A percentile compares a stretch with the other conserved stretches of the same genome.
Evolutionary conservation across 2,888 invertebrate species (phyloP).

Genomic region (Resseliella maxima): DNA sequence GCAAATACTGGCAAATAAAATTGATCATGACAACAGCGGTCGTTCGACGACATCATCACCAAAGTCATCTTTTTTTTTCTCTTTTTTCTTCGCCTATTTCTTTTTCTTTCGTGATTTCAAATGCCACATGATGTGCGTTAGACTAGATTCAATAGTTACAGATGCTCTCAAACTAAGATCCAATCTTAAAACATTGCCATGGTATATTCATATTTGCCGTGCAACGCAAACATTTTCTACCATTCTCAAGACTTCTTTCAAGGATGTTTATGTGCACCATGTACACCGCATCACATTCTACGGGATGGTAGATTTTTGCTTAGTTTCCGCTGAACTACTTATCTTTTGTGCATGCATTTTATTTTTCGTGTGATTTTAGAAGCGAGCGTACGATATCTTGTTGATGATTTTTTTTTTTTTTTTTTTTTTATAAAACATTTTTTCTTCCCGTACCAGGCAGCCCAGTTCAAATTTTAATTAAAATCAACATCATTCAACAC

Average conservation of each 20-base stretch:
- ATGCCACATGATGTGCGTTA: background rate
- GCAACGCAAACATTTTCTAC: background rate
- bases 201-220: slow-evolving; percentile 9
- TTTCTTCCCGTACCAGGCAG: too few relatives aligned
- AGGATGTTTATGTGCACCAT: background rate
- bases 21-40: background rate
- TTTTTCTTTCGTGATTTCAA: background rate
- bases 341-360: slow-evolving; percentile 22
- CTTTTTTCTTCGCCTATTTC: too few relatives aligned
- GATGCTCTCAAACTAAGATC: slow-evolving; percentile 12
- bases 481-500: slow-evolving; percentile 4
- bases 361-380: background rate
- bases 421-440: background rate
- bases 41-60: background rate
- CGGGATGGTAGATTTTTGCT: background rate
- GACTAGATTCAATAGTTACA: background rate
- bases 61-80: background rate
- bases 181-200: background rate
- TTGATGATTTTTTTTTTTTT: background rate
- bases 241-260: background rate
- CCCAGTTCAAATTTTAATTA: slow-evolving; percentile 20
- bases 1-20: background rate
- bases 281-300: too few relatives aligned
- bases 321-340: slow-evolving; percentile 32
- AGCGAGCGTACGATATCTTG: background rate